Evolutionary conservation across 2,797 vertebrate genomes (phyloP).

Genomic region (Galago senegalensis): DNA sequence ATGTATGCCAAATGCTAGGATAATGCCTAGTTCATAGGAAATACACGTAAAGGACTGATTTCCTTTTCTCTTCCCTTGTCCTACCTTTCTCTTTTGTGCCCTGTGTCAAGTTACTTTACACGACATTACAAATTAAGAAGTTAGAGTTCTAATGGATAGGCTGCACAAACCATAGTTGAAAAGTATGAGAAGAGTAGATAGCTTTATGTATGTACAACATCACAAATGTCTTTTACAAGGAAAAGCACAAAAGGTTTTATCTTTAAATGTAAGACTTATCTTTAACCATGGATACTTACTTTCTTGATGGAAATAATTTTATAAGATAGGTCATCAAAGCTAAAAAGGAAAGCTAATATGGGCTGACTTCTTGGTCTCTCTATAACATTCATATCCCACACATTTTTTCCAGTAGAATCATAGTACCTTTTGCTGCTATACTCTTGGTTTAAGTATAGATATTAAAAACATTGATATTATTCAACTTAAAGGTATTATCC

Average conservation of each 20-base stretch:
- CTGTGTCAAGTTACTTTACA: background rate
- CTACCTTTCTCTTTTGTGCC: background rate
- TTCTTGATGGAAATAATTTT: constrained; percentile 13
- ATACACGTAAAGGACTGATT: background rate
- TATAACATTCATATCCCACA: background rate
- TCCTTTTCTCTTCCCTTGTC: background rate
- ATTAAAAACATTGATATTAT: background rate
- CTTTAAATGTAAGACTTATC: background rate
- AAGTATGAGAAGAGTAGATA: background rate
- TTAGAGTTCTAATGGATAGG: background rate
- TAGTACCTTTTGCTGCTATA: background rate
- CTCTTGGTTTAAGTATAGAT: background rate
- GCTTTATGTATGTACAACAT: background rate
- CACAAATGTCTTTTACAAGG: background rate
- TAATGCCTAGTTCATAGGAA: background rate
- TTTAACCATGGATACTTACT: background rate
- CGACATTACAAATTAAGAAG: background rate
- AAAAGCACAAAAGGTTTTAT: background rate
- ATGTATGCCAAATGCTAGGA: background rate
- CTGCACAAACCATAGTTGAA: background rate
- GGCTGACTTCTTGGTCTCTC: background rate
- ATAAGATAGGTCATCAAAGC: background rate
- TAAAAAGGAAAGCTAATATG: constrained; percentile 28
- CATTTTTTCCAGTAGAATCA: background rate
- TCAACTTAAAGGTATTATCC: background rate